Base-by-base conservation (phyloP, 2,797 vertebrate genomes). In the Myioborus melanocephalus region DNA sequence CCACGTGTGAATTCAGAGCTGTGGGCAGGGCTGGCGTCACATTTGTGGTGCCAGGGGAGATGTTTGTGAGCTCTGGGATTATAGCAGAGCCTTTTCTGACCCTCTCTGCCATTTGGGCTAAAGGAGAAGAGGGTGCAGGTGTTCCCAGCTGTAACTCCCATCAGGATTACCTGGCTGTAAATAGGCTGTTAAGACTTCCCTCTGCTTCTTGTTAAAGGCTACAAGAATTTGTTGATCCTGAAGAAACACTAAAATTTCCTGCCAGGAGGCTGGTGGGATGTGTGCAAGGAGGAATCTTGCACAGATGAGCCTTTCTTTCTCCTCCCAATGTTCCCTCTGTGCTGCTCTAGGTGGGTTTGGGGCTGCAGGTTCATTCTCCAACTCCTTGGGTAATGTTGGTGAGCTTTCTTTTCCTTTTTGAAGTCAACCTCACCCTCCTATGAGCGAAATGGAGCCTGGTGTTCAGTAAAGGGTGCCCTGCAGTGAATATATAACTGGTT, bases 1-100 rank as follows among this genome's bases (percentile, higher is more conserved):
- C 26, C 60, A 14, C 0, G 0, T 27, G 12, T 21, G 30, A 24
- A 9, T 39, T 34, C 20, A 5, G 77, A 37, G 69, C 50, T 34
- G 41, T 4, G 4, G 59, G 32, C 60, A 65, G 14, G 60, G 32
- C 68, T 70, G 5, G 0, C 0, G 6, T 30, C 59, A 21, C 8
- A 3, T 15, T 13, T 10, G n/a, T 18, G 10, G 17, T n/a, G 66
- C 37, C 12, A 8, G 15, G 12, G 21, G 32, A 59, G 9, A 4
- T 6, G 37, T 50, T 55, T 71, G 30, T 15, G 19, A 35, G 35
- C 32, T 47, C 30, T 14, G 35, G 57, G 41, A 11, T 8, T 12
- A 5, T 66, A 19, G 34, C 66, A 61, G 14, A 26, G 7, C 28
- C 41, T 55, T 15, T 23, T 5, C 8, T 23, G 24, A 7, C 28